Evolutionary conservation across 2,888 invertebrate genomes (phyloP), one percentile per base, ranked within the genome.

Genomic region (Athetis lepigone): DNA sequence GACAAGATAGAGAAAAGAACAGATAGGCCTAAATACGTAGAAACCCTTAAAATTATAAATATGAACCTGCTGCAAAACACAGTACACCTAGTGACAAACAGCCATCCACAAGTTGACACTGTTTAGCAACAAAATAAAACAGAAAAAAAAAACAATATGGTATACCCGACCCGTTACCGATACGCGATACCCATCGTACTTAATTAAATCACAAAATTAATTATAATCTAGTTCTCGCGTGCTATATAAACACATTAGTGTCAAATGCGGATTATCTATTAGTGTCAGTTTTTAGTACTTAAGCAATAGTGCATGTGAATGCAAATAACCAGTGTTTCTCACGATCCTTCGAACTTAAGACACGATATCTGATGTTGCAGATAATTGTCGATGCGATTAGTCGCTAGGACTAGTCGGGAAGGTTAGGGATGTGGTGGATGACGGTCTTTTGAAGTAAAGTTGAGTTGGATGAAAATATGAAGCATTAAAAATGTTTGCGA

Each of bases 271-370:
- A 68, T 71, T 55, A 75, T 75, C 51, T 72, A 64, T 74, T 62
- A 72, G 62, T 61, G 75, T 79, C 77, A 77, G 52, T 69, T 74
- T 77, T 77, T 73, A 70, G 39, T 43, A 71, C 27, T 16, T 27
- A n/a, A 43, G 42, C 37, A 37, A 18, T 40, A 62, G 51, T 58
- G 43, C 46, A 70, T 79, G 78, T 43, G 75, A 77, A 77, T 69
- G 54, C 19, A 60, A 59, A 75, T 67, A 64, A 13, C 42, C 19
- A 23, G 51, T 6, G 55, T 49, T 70, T 79, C 79, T 73, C 79
- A 79, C 79, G 77, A 58, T 59, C 45, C 39, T 43, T 49, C 23
- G 52, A 61, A 58, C 73, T 68, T 46, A 27, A 39, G 16, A 45
- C 73, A 55, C 58, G 56, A 70, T 70, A 70, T 58, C 51, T 56